phyloP scores from a whole-genome alignment of 2,113 vertebrate genomes.

The Ciconia maguari region DNA sequence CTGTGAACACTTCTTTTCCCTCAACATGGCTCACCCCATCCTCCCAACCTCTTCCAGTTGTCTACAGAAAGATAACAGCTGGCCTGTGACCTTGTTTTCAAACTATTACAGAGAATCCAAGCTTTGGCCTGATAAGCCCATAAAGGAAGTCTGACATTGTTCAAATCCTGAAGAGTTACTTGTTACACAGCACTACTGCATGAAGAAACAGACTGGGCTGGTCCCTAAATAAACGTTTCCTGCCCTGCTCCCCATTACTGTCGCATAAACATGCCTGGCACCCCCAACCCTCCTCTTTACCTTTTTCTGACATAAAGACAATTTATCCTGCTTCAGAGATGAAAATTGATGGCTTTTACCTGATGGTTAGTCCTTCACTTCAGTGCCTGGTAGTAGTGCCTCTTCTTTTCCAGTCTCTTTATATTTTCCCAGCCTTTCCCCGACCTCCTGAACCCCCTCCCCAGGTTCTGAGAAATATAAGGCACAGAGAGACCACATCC shows the following conservation, averaged over 20 bases:
- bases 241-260: not conserved
- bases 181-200: not conserved
- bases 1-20: not conserved
- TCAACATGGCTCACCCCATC: not conserved
- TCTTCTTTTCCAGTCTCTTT: not conserved
- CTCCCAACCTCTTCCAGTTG: not conserved
- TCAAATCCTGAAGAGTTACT: not conserved
- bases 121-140: not conserved
- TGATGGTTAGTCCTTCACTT: slow-evolving; percentile 1
- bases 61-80: not conserved
- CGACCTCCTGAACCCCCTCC: not conserved
- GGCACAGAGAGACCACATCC: not conserved
- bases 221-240: not conserved
- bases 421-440: not conserved
- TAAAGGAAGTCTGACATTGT: not conserved
- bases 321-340: not conserved
- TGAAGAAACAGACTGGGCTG: not conserved
- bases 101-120: not conserved
- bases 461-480: not conserved
- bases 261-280: not conserved
- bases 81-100: not conserved
- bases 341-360: slow-evolving; percentile 20
- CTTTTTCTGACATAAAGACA: not conserved
- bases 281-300: not conserved
- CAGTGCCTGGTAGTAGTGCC: not conserved